phyloP scores from a whole-genome alignment of 2,113 vertebrate genomes.

The Myodes glareolus region DNA sequence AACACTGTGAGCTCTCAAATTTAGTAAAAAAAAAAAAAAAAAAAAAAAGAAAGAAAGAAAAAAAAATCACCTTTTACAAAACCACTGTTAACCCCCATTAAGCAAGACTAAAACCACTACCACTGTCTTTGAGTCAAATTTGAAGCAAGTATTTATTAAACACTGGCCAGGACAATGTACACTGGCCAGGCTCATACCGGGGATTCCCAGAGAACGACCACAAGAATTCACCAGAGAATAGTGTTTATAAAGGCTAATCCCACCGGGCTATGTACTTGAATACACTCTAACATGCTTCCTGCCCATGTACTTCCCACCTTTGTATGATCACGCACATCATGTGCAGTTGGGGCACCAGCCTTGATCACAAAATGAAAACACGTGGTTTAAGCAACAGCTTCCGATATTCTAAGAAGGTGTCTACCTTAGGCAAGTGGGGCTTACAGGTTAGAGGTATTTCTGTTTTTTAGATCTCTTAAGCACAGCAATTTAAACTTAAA shows the following conservation, averaged over 20 bases:
- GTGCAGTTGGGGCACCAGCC: neutral
- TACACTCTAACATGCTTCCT: neutral
- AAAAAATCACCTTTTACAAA: conserved; percentile 18
- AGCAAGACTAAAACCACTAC: neutral
- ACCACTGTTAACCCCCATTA: neutral
- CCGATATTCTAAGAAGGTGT: neutral
- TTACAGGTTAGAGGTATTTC: neutral
- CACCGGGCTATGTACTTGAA: neutral
- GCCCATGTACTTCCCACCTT: too few species aligned
- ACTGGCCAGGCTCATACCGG: neutral
- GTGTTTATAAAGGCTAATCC: neutral
- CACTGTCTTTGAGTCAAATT: neutral
- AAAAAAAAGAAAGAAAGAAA: neutral
- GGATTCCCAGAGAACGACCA: neutral
- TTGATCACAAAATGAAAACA: neutral
- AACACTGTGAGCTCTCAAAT: neutral
- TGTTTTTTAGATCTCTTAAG: neutral
- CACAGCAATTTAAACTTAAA: neutral
- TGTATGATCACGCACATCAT: neutral
- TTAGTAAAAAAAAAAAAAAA: neutral
- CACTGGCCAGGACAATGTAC: neutral
- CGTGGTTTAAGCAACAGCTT: neutral
- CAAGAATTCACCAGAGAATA: neutral
- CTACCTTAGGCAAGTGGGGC: neutral
- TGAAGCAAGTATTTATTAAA: neutral